Conservation (phyloP, 2,888 invertebrate genomes). For the Hermodice carunculata region DNA sequence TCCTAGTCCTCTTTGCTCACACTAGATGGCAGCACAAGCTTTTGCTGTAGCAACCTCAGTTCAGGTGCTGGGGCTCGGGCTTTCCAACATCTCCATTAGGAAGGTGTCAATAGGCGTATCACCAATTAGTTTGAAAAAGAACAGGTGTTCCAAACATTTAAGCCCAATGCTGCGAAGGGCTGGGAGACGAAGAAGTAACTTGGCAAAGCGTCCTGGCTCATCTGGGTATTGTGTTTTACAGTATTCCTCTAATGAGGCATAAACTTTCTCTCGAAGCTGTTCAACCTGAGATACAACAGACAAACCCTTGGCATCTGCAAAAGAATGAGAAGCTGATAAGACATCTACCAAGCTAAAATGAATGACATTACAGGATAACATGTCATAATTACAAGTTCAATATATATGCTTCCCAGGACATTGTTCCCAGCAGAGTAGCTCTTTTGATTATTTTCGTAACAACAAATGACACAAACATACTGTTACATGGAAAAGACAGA, state of each 20-base stretch:
- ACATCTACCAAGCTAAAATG: not conserved
- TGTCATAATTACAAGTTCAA: not conserved
- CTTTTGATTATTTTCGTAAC: no score
- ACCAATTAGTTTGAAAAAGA: slow-evolving; percentile 92
- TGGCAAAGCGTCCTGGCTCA: slow-evolving; percentile 95
- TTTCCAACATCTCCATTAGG: slow-evolving; percentile 53
- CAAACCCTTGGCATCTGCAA: slow-evolving; percentile 87
- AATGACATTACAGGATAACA: not conserved
- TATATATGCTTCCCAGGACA: no score
- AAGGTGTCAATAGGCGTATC: slow-evolving; percentile 88
- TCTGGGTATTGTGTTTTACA: slow-evolving; percentile 87
- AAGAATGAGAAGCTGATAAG: slow-evolving; percentile 22
- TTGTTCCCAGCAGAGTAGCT: no score
- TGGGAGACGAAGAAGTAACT: slow-evolving; percentile 77
- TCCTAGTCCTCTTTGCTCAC: no score
- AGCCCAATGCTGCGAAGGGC: slow-evolving; percentile 73
- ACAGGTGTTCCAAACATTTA: slow-evolving; percentile 94
- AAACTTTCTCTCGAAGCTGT: slow-evolving; percentile 90
- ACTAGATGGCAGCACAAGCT: no score
- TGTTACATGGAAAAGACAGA: no score
- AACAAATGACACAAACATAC: no score
- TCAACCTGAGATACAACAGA: slow-evolving; percentile 75
- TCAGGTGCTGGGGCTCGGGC: slow-evolving; percentile 21
- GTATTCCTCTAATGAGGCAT: slow-evolving; percentile 95
- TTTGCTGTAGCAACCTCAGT: no score